These are phyloP conservation scores for Drosophila oshimai DNA, from an alignment of 1,140 invertebrate genomes.

Conservation along the genomic window DNA sequence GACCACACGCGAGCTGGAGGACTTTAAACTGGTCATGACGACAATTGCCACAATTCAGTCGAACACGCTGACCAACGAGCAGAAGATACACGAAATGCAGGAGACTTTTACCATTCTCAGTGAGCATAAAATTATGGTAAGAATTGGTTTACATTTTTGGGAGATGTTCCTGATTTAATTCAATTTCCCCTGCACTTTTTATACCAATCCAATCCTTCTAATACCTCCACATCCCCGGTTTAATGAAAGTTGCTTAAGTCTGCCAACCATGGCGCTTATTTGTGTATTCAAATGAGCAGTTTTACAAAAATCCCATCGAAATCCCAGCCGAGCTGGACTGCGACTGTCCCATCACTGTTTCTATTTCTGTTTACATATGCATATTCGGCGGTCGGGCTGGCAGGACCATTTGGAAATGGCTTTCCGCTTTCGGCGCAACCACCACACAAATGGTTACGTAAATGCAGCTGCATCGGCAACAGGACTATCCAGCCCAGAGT, in stretches of 20 bases:
- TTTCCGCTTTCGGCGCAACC: conserved; percentile 53
- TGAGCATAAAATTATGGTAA: conserved; percentile 85
- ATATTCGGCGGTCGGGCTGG: conserved; percentile 59
- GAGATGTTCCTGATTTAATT: not conserved
- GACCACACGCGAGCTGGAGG: conserved; percentile 89
- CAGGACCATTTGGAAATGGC: conserved; percentile 67
- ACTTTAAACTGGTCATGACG: conserved; percentile 92
- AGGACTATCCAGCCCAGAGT: conserved; percentile 14
- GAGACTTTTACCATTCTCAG: conserved; percentile 85
- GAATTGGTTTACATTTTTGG: not conserved
- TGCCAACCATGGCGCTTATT: conserved; percentile 52
- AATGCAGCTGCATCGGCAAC: conserved; percentile 32
- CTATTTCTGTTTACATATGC: conserved; percentile 77
- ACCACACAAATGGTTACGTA: conserved; percentile 59
- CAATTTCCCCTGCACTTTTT: not conserved
- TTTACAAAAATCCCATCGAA: conserved; percentile 68
- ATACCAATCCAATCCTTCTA: conserved; percentile 17
- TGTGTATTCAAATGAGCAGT: conserved; percentile 80
- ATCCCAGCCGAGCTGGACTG: conserved; percentile 13
- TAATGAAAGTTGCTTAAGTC: conserved; percentile 55
- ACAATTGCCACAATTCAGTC: conserved; percentile 90
- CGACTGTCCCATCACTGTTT: conserved; percentile 29
- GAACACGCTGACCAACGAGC: conserved; percentile 89
- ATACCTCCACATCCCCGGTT: conserved; percentile 28
- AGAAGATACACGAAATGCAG: conserved; percentile 88